phyloP scores from a whole-genome alignment of 2,888 invertebrate genomes.

The Drosophila prostipennis region DNA sequence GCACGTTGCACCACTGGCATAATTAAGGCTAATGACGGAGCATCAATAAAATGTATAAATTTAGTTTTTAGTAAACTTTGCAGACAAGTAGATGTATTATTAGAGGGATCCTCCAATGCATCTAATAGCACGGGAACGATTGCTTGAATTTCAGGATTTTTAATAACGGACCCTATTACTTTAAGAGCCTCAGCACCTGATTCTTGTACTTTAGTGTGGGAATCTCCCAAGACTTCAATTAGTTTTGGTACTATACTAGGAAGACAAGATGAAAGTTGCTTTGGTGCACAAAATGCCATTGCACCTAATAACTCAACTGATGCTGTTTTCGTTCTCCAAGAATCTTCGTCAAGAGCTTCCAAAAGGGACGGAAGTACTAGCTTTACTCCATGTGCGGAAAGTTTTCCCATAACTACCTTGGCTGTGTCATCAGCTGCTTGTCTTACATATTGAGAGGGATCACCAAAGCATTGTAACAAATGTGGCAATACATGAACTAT shows the following conservation, averaged over 20 bases:
- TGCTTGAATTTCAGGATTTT: conserved; percentile 99
- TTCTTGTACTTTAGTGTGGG: conserved; percentile 98
- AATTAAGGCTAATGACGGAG: conserved; percentile 98
- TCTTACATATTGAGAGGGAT: conserved; percentile 97
- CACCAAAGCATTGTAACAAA: conserved; percentile 97
- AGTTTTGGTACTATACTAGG: conserved; percentile 99
- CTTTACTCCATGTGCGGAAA: conserved; percentile 99
- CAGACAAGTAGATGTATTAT: conserved; percentile 96
- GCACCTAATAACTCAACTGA: conserved; percentile 98
- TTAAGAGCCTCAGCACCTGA: conserved; percentile 98
- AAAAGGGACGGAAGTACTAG: conserved; percentile 96
- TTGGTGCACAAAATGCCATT: conserved; percentile 99
- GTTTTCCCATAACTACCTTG: conserved; percentile 96
- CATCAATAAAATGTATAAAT: conserved; percentile 99
- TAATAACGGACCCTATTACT: conserved; percentile 98
- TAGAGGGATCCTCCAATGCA: conserved; percentile 97
- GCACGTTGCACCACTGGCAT: conserved; percentile 99
- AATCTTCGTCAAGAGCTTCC: conserved; percentile 97
- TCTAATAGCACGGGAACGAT: conserved; percentile 94
- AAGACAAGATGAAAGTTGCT: conserved; percentile 98
- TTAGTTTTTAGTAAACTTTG: conserved; percentile 97
- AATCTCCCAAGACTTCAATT: conserved; percentile 98
- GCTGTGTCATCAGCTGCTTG: conserved; percentile 98
- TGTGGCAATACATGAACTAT: conserved; percentile 98
- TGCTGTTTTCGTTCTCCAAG: conserved; percentile 99